A percentile compares a stretch with the other conserved stretches of the same genome.
These are phyloP conservation scores for Gnathonemus echidnorhynchus DNA, from an alignment of 2,113 vertebrate species.

Conservation along the genomic window DNA sequence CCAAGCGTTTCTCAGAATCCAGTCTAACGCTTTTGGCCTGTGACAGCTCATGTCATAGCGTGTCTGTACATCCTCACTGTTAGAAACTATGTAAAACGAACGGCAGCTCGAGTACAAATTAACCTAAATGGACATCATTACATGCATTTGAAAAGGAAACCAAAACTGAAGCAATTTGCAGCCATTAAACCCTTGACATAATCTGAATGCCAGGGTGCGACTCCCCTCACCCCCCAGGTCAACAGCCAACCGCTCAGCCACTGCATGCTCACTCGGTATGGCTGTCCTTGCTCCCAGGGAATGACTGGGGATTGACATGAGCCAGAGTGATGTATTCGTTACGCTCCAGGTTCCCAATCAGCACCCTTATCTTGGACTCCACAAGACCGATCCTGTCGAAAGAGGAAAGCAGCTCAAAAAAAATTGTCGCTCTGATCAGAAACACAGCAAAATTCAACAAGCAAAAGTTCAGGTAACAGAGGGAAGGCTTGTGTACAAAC, in stretches of 20 bases:
- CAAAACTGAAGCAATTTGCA: neutral
- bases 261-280: slow-evolving; percentile 72
- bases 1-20: neutral
- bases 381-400: slow-evolving; percentile 83
- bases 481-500: neutral
- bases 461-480: neutral
- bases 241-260: neutral
- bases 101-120: neutral
- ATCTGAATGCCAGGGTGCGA: neutral
- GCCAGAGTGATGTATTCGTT: slow-evolving; percentile 93
- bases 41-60: neutral
- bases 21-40: neutral
- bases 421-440: neutral
- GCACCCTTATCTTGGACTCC: slow-evolving; percentile 93
- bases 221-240: neutral
- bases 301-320: slow-evolving; percentile 92
- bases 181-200: neutral
- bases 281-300: slow-evolving; percentile 76
- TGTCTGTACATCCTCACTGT: neutral
- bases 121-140: neutral
- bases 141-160: neutral
- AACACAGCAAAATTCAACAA: neutral
- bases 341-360: slow-evolving; percentile 89
- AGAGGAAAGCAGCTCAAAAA: neutral
- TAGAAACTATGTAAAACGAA: neutral